phyloP scores from a whole-genome alignment of 2,888 invertebrate species.

The Julus scanicus region DNA sequence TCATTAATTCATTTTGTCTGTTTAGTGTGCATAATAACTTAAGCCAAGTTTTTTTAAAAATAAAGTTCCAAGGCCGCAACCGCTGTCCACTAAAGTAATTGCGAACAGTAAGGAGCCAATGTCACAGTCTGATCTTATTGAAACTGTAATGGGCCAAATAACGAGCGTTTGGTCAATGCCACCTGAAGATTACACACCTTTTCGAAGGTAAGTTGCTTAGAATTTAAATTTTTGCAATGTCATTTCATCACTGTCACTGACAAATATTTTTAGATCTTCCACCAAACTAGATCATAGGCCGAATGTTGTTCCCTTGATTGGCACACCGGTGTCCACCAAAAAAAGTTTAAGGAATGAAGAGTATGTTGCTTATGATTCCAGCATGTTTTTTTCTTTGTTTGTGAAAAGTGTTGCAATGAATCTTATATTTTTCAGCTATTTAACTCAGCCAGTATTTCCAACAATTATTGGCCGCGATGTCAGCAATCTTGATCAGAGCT shows the following conservation, averaged over 20 bases:
- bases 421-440: neutral
- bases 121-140: constrained; percentile 68
- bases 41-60: neutral
- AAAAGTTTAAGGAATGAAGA: constrained; percentile 9
- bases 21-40: neutral
- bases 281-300: neutral
- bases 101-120: constrained; percentile 65
- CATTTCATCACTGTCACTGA: neutral
- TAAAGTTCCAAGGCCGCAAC: constrained; percentile 63
- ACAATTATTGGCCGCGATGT: neutral
- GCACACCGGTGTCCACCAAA: constrained; percentile 28
- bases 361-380: neutral
- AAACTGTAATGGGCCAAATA: constrained; percentile 69
- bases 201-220: constrained; percentile 10
- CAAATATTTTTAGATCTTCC: neutral
- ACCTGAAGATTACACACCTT: constrained; percentile 49
- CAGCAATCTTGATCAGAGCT: constrained; percentile 6
- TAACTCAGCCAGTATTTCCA: neutral
- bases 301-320: neutral
- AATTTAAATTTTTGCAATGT: neutral
- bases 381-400: neutral
- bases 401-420: neutral
- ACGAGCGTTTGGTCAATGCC: constrained; percentile 69
- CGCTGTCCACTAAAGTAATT: constrained; percentile 64
- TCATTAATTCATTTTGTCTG: neutral